Evolutionary conservation across 2,113 vertebrate genomes (phyloP).

Genomic region (Ochotona princeps): DNA sequence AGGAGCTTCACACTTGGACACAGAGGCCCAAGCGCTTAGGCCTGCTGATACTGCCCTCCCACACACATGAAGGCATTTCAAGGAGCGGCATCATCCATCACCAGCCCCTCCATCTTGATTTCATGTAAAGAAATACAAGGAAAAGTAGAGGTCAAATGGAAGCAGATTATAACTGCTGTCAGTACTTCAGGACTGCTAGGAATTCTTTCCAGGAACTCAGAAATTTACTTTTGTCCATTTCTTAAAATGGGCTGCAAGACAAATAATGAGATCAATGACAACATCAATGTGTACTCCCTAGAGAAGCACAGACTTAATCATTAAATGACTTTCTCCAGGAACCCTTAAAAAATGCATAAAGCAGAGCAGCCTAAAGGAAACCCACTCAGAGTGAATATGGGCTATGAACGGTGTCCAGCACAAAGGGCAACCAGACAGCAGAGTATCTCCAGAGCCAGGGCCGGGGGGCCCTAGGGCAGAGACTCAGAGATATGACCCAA

Average conservation of each 20-base stretch:
- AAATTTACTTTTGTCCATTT: background rate
- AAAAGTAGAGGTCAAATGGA: background rate
- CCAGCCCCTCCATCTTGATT: background rate
- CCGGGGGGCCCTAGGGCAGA: background rate
- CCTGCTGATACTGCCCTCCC: too few species aligned
- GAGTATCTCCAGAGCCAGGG: background rate
- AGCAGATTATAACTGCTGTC: conserved; percentile 11
- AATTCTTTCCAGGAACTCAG: background rate
- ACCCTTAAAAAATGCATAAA: background rate
- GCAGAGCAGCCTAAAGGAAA: background rate
- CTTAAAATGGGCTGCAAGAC: background rate
- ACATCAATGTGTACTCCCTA: background rate
- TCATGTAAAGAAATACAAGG: conserved; percentile 7
- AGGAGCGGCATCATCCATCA: too few species aligned
- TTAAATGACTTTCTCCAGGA: background rate
- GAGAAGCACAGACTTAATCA: background rate
- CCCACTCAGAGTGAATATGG: background rate
- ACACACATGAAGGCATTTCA: too few species aligned
- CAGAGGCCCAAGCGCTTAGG: too few species aligned
- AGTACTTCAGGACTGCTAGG: background rate
- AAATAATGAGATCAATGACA: background rate
- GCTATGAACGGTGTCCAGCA: background rate
- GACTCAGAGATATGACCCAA: background rate
- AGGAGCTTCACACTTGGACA: too few species aligned
- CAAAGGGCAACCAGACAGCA: background rate